phyloP scores from a whole-genome alignment of 2,797 vertebrate genomes.

The Hipposideros larvatus region DNA sequence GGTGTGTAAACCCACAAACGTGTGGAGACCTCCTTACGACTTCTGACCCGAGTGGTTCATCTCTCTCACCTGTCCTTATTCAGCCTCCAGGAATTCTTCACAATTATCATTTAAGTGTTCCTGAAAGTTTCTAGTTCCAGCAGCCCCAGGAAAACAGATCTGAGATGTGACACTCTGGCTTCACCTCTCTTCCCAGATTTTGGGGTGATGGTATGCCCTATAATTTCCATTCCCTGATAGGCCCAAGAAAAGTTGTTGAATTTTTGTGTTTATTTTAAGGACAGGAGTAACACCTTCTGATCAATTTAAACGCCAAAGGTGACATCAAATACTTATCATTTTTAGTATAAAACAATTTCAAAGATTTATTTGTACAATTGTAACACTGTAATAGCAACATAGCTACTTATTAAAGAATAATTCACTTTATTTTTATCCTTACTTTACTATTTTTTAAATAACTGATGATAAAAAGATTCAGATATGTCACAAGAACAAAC shows the following conservation, averaged over 20 bases:
- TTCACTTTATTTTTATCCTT: background rate
- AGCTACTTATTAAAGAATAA: background rate
- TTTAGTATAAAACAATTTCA: background rate
- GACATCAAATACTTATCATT: background rate
- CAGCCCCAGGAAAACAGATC: background rate
- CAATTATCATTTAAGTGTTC: background rate
- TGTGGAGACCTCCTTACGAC: background rate
- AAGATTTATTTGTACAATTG: background rate
- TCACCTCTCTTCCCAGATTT: background rate
- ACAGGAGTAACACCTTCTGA: background rate
- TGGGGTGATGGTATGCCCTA: background rate
- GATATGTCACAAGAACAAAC: background rate
- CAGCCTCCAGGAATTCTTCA: background rate
- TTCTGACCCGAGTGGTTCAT: background rate
- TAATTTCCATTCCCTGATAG: no score
- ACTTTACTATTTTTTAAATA: background rate
- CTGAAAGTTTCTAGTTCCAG: background rate
- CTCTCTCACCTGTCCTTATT: fast-evolving
- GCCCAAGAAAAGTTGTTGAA: background rate
- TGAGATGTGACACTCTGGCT: background rate
- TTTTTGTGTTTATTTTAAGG: background rate
- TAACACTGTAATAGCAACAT: background rate
- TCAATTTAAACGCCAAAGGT: background rate
- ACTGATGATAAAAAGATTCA: background rate
- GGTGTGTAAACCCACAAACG: background rate